Conservation (phyloP, 2,797 vertebrate genomes). For the Odontamblyopus lacepedii region DNA sequence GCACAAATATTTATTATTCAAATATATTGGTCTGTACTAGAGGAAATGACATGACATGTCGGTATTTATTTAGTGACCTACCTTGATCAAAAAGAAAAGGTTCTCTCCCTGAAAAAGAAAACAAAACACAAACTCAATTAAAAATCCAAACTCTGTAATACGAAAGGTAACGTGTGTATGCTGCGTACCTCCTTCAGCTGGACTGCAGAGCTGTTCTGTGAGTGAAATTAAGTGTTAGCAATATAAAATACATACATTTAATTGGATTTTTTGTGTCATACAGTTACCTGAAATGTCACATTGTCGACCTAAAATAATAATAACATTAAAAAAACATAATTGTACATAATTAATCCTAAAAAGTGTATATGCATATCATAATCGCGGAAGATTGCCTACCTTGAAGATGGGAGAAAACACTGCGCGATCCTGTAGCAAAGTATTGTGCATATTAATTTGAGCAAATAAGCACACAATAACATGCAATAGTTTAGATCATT, state of each 20-base stretch:
- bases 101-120: constrained; percentile 56
- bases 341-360: not conserved
- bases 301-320: constrained; percentile 49
- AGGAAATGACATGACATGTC: not conserved
- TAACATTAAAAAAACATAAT: not conserved
- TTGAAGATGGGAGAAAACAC: constrained; percentile 50
- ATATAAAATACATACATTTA: not conserved
- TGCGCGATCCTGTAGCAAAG: constrained; percentile 36
- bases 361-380: too few relatives aligned
- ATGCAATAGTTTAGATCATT: not conserved
- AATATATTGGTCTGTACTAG: not conserved
- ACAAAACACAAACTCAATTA: not conserved
- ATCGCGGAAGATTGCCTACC: constrained; percentile 33
- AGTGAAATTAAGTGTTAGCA: constrained; percentile 8
- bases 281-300: constrained; percentile 57
- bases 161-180: not conserved
- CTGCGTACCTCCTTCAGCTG: constrained; percentile 59
- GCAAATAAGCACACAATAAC: not conserved
- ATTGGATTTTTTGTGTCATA: not conserved
- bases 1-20: not conserved
- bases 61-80: constrained; percentile 34
- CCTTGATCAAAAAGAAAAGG: constrained; percentile 50
- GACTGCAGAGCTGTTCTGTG: constrained; percentile 43
- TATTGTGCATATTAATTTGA: not conserved
- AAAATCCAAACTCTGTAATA: not conserved